These are phyloP conservation scores for Lamellibrachia luymesi DNA, from an alignment of 1,140 invertebrate genomes.

Conservation along the genomic window DNA sequence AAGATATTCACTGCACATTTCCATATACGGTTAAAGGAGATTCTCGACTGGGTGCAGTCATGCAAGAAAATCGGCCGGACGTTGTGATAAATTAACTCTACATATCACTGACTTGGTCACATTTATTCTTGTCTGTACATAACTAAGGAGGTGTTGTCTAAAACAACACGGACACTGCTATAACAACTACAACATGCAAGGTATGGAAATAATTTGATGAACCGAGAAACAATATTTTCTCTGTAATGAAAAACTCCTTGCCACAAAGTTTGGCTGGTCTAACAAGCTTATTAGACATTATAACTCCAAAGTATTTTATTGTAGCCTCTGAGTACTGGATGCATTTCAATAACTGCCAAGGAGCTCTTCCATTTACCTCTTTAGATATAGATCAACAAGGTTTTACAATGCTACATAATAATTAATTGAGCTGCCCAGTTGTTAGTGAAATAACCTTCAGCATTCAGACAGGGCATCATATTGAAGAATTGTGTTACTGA, in stretches of 20 bases:
- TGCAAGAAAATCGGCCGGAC: neutral
- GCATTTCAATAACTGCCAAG: neutral
- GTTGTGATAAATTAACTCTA: neutral
- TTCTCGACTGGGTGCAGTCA: neutral
- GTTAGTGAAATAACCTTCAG: neutral
- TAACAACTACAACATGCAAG: neutral
- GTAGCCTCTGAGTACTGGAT: neutral
- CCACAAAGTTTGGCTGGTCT: neutral
- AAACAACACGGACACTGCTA: neutral
- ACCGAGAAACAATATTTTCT: neutral
- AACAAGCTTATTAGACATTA: neutral
- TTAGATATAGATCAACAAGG: neutral
- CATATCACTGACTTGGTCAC: neutral
- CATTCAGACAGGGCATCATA: neutral
- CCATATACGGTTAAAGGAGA: conserved; percentile 11
- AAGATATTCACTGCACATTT: conserved; percentile 1
- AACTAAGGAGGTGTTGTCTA: neutral
- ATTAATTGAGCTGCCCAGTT: neutral
- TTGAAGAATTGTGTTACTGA: neutral
- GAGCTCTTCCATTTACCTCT: neutral
- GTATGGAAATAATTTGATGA: neutral
- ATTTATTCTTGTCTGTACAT: neutral
- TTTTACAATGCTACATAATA: neutral
- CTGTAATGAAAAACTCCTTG: neutral
- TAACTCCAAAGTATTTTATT: neutral